Base-by-base conservation (phyloP, 2,888 invertebrate species). In the Aquatica leii region DNA sequence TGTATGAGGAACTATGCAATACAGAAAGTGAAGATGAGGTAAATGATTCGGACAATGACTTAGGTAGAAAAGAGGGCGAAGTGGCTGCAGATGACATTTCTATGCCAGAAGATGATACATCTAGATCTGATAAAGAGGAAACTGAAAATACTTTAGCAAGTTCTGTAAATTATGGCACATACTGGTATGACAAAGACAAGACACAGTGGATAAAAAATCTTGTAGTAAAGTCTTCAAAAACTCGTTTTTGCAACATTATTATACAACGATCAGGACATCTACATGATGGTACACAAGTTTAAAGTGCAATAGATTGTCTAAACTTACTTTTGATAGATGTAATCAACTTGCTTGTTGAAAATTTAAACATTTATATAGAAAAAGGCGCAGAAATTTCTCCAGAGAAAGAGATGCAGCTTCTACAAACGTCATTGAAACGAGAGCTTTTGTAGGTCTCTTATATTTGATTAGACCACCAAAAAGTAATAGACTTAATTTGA, bases 391-490 rank as follows among this genome's bases (percentile, higher is more conserved):
- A 2, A 24, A 24, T 24, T 24, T 24, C 24, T 24, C 24, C 6
- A 2, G 24, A 4, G 24, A 24, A 24, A 24, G 24, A 24, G 24
- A 24, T 24, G 24, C 24, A 24, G 24, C 24, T 24, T 24, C 24
- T 24, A 24, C 24, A 24, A 11, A 37, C 37, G 37, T 11, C 37
- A 37, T 37, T 37, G 37, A 37, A 37, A 37, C 6, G 12, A 37
- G 37, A 37, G 37, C 37, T 37, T 37, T 37, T 9, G 37, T 37
- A 37, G 37, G 37, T 11, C 37, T 37, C 37, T 37, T n/a, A 37
- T 37, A 37, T 37, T 37, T 37, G 37, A 37, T 37, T 9, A 11
- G 37, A 37, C 9, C 37, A 37, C 37, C 4, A 2, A 37, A 37
- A 37, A 37, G 37, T 37, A 37, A 12, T n/a, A 2, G 37, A 37